These are phyloP conservation scores for Melitaea cinxia DNA, from an alignment of 1,140 invertebrate genomes.

Conservation along the genomic window DNA sequence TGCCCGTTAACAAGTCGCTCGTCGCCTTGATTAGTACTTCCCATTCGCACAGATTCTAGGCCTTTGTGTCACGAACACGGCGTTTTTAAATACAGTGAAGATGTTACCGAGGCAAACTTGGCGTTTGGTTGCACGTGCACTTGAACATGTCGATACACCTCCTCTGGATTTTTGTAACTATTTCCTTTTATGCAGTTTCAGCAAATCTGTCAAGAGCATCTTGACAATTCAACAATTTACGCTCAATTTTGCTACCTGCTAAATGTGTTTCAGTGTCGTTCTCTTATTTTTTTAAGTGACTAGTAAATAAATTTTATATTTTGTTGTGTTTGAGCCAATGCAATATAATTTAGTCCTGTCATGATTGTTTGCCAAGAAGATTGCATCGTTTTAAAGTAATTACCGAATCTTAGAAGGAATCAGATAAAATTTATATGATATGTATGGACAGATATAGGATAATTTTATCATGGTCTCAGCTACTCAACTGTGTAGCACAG, in stretches of 20 bases:
- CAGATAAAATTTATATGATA: background rate
- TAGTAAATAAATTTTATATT: too few species aligned
- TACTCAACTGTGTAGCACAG: conserved; percentile 26
- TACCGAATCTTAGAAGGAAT: background rate
- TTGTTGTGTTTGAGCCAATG: too few species aligned
- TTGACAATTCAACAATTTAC: background rate
- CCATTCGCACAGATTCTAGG: conserved; percentile 64
- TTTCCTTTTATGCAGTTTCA: conserved; percentile 2
- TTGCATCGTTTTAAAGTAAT: too few species aligned
- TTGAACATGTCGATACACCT: background rate
- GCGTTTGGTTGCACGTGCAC: conserved; percentile 10
- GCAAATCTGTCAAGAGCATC: background rate
- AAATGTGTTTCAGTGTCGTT: too few species aligned
- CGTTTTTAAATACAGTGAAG: conserved; percentile 19
- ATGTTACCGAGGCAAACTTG: conserved; percentile 1
- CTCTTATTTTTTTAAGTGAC: too few species aligned
- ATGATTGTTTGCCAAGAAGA: too few species aligned
- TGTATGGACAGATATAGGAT: conserved; percentile 7
- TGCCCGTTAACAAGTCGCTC: conserved; percentile 59
- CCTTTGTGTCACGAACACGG: conserved; percentile 51
- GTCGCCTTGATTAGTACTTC: conserved; percentile 65
- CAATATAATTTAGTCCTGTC: too few species aligned
- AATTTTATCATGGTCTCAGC: conserved; percentile 20
- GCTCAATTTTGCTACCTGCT: too few species aligned
- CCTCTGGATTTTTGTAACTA: background rate